Conservation (phyloP, 2,888 invertebrate genomes). For the Apodemia duryi region DNA sequence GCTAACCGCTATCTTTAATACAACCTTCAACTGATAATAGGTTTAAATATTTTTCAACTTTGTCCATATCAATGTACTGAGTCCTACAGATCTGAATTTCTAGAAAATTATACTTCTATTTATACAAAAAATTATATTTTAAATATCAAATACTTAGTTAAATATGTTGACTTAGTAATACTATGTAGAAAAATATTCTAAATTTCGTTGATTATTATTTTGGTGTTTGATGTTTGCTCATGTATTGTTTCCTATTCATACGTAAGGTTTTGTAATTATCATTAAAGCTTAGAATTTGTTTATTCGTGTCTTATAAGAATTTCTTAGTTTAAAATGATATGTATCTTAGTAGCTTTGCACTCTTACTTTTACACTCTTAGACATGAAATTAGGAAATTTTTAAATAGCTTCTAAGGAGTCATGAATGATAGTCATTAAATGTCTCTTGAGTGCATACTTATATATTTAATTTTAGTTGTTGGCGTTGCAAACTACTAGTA, state of each 20-base stretch:
- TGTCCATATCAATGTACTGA: background rate
- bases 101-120: constrained; percentile 5
- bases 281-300: background rate
- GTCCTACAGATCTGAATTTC: constrained; percentile 8
- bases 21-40: background rate
- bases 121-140: background rate
- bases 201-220: constrained; percentile 25
- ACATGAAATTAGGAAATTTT: too few relatives aligned
- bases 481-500: too few relatives aligned
- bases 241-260: constrained; percentile 50
- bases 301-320: background rate
- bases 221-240: constrained; percentile 43
- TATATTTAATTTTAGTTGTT: too few relatives aligned
- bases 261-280: constrained; percentile 1
- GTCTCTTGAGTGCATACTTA: too few relatives aligned
- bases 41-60: background rate
- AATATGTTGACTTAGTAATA: constrained; percentile 15
- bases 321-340: too few relatives aligned
- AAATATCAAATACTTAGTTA: background rate
- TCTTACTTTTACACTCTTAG: too few relatives aligned
- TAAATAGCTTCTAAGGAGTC: too few relatives aligned
- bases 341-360: too few relatives aligned
- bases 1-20: background rate
- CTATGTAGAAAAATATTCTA: constrained; percentile 22
- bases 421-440: too few relatives aligned